Percentiles rank a stretch among this genome's conserved stretches.
These are phyloP conservation scores for Spialia ferax DNA, from an alignment of 2,888 invertebrate genomes.

Conservation along the genomic window DNA sequence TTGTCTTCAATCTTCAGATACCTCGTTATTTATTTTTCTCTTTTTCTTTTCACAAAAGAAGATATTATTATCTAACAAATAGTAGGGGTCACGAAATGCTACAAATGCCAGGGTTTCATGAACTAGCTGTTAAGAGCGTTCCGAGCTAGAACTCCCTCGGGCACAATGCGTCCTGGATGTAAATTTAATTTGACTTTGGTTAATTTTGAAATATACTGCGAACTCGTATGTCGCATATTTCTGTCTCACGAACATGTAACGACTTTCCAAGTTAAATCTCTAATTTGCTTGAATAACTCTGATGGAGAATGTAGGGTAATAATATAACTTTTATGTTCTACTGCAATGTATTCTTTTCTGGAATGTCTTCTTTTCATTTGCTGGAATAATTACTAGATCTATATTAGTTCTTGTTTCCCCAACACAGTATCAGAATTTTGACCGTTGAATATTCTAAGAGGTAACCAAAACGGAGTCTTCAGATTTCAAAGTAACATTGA, in stretches of 20 bases:
- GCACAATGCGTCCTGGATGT: conserved; percentile 37
- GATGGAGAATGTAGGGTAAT: conserved; percentile 8
- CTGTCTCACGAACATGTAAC: conserved; percentile 25
- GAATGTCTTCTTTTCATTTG: too few species aligned
- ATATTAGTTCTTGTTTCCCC: too few species aligned
- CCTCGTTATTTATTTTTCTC: too few species aligned
- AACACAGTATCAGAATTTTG: too few species aligned
- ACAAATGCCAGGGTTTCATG: conserved; percentile 1
- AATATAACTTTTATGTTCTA: not conserved
- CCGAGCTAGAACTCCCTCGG: conserved; percentile 12
- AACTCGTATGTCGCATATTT: conserved; percentile 35
- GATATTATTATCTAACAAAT: not conserved
- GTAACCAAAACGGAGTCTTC: too few species aligned
- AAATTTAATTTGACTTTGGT: conserved; percentile 38
- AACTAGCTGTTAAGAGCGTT: conserved; percentile 30
- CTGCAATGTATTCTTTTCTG: too few species aligned
- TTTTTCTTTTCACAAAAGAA: not conserved
- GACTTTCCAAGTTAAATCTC: conserved; percentile 22
- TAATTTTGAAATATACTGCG: conserved; percentile 39
- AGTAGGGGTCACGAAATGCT: conserved; percentile 17
- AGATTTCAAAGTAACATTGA: too few species aligned
- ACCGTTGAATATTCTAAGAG: too few species aligned
- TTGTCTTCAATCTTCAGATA: too few species aligned
- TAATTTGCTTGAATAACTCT: conserved; percentile 17
- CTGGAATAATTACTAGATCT: too few species aligned